phyloP scores from a whole-genome alignment of 2,113 vertebrate species.

The Atractosteus spatula region DNA sequence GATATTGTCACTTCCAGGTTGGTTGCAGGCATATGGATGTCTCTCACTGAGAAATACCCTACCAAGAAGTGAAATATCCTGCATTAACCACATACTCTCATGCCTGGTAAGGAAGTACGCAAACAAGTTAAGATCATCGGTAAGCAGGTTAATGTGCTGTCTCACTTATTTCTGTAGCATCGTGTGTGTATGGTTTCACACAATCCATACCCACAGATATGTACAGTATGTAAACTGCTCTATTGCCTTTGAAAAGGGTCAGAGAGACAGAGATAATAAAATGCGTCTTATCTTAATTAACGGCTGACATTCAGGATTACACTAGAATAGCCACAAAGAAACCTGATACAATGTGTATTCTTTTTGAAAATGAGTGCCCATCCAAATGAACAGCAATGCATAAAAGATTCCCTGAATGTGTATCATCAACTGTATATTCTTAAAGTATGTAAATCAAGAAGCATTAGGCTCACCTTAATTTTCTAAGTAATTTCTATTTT shows the following conservation, averaged over 20 bases:
- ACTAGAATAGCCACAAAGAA: conserved; percentile 15
- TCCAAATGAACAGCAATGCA: conserved; percentile 6
- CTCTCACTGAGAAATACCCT: no score
- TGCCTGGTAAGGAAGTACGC: no score
- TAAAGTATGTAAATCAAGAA: conserved; percentile 20
- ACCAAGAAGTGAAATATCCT: no score
- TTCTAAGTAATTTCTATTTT: conserved; percentile 31
- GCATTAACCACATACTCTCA: no score
- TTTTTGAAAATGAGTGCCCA: conserved; percentile 7
- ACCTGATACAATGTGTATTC: conserved; percentile 7
- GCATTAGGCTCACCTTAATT: conserved; percentile 23
- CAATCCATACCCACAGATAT: conserved; percentile 14
- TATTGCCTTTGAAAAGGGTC: neutral
- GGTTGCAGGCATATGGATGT: no score
- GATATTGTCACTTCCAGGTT: no score
- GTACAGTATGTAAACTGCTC: conserved; percentile 14
- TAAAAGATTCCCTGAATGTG: neutral
- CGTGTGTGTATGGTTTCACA: conserved; percentile 24
- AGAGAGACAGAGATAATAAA: no score
- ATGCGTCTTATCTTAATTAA: no score
- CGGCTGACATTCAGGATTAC: neutral
- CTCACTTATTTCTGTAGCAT: conserved; percentile 15
- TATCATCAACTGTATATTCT: conserved; percentile 15
- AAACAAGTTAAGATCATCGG: conserved; percentile 5
- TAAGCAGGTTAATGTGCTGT: conserved; percentile 12